These are phyloP conservation scores for Oxyteleia sp. DNA, from an alignment of 2,888 invertebrate genomes.

Conservation along the genomic window DNA sequence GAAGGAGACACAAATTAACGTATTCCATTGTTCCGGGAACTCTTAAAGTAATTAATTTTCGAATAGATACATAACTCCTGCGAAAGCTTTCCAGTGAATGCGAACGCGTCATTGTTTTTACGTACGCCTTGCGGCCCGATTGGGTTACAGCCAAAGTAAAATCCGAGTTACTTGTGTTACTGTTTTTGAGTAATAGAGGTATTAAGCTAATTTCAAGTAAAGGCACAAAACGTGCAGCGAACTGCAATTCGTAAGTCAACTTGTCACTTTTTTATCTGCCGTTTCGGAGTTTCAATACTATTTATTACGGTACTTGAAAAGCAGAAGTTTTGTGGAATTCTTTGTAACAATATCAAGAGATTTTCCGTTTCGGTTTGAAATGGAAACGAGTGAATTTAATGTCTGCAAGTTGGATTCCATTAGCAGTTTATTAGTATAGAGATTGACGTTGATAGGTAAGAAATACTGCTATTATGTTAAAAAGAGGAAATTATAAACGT, in stretches of 20 bases:
- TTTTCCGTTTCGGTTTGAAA: too few relatives aligned
- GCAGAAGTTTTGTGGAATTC: too few relatives aligned
- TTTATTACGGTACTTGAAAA: too few relatives aligned
- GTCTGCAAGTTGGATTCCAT: too few relatives aligned
- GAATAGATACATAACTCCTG: slow-evolving; percentile 4
- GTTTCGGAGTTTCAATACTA: too few relatives aligned
- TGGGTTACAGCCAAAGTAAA: background rate
- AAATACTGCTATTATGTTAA: too few relatives aligned
- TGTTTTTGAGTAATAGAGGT: slow-evolving; percentile 6
- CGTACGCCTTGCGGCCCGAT: background rate
- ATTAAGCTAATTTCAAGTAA: slow-evolving; percentile 14
- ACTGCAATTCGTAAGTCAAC: background rate
- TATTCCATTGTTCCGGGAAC: slow-evolving; percentile 4
- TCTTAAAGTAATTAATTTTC: slow-evolving; percentile 20
- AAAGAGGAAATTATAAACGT: too few relatives aligned
- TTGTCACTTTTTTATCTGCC: too few relatives aligned
- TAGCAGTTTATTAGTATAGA: too few relatives aligned
- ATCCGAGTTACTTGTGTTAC: slow-evolving; percentile 6
- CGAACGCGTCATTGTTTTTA: background rate
- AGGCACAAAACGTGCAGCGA: background rate
- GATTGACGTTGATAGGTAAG: too few relatives aligned
- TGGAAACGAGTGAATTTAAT: too few relatives aligned
- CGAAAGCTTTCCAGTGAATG: background rate
- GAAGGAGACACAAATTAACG: background rate
- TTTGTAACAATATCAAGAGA: too few relatives aligned